Evolutionary conservation across 2,888 invertebrate genomes (phyloP), one percentile per base, ranked within the genome.

Genomic region (Leucophenga montana): DNA sequence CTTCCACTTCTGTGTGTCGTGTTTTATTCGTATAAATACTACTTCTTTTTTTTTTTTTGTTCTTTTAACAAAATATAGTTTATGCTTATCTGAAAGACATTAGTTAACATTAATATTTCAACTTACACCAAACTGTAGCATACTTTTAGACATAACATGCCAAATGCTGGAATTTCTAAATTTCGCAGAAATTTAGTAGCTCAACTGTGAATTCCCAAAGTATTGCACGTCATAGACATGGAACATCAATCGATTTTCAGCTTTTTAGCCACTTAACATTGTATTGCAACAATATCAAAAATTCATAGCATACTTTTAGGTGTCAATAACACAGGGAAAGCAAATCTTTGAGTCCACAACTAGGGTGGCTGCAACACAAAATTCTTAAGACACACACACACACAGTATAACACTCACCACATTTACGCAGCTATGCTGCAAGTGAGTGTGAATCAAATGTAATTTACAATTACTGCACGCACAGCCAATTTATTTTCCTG

Each of bases 381-480:
- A 39, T 11, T 39, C 39, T 8, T 39, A 39, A 39, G 8, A 1
- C 39, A 39, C 39, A n/a, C n/a, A n/a, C n/a, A n/a, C n/a, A n/a
- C n/a, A n/a, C n/a, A n/a, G n/a, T n/a, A n/a, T n/a, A n/a, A n/a
- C n/a, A 39, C 27, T 27, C 27, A 39, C 39, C 39, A 39, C 39
- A 39, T 39, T 11, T 3, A 1, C 9, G 11, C 39, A 3, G 39
- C 11, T 8, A 1, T 50, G 50, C 50, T n/a, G 50, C 50, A 39
- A 11, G 14, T 13, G 50, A 3, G n/a, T 50, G 46, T 66, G 20
- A 67, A 68, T n/a, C 50, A 75, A 78, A 77, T 75, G 81, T 82
- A 85, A 86, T 86, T 86, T 85, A 84, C 86, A 86, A 86, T 86
- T 86, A 86, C 86, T 79, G 85, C 86, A 86, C 86, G 86, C 86